Percentiles rank a stretch among this genome's conserved stretches.
Conservation (phyloP, 2,797 vertebrate species). For the Notoglanidium macrostoma region DNA sequence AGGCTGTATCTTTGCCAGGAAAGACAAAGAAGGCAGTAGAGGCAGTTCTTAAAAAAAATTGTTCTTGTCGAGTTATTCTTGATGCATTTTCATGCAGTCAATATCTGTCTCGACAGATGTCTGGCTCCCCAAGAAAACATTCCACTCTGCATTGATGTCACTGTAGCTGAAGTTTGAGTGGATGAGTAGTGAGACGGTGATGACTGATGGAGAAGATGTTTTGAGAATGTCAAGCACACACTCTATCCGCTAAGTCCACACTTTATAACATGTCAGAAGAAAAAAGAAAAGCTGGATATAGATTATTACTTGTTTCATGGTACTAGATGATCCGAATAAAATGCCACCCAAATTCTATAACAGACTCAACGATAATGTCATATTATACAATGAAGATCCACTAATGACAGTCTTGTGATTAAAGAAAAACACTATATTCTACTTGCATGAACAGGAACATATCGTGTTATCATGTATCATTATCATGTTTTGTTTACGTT, state of each 20-base stretch:
- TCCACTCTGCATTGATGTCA: slow-evolving; percentile 36
- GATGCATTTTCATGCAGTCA: slow-evolving; percentile 22
- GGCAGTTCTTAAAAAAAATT: slow-evolving; percentile 5
- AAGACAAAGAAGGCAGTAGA: slow-evolving; percentile 26
- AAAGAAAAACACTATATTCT: not conserved
- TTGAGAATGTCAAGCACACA: not conserved
- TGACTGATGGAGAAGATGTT: slow-evolving; percentile 34
- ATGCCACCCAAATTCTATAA: not conserved
- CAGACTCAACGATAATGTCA: not conserved
- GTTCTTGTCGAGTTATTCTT: slow-evolving; percentile 29
- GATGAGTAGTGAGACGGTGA: slow-evolving; percentile 33
- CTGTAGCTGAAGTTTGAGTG: slow-evolving; percentile 32
- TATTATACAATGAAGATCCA: not conserved
- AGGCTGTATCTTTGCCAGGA: slow-evolving; percentile 9
- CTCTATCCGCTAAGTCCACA: not conserved
- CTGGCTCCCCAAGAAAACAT: slow-evolving; percentile 37
- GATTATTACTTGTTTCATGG: not conserved
- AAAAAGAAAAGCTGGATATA: not conserved
- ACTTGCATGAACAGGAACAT: not conserved
- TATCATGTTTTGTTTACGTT: not conserved
- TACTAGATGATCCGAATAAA: not conserved
- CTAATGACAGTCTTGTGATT: not conserved
- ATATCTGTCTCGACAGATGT: slow-evolving; percentile 45
- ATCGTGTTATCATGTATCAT: not conserved
- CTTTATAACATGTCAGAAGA: not conserved